A percentile compares a stretch with the other conserved stretches of the same genome.
phyloP scores from a whole-genome alignment of 2,797 vertebrate species.

The Lagodon rhomboides region DNA sequence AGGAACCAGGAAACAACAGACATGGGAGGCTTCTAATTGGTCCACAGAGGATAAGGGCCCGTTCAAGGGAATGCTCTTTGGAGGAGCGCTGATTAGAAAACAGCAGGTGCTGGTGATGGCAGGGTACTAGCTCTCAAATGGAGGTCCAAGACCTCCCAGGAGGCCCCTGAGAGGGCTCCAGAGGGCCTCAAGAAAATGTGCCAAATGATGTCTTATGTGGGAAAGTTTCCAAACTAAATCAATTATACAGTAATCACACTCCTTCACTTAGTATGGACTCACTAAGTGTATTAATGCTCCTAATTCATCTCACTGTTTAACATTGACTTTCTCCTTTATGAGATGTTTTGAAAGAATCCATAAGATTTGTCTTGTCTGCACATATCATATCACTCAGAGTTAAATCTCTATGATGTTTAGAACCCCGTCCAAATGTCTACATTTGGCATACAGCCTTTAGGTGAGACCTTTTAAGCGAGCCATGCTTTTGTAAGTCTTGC shows the following conservation, averaged over 20 bases:
- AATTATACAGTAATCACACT: neutral
- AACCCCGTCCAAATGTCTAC: neutral
- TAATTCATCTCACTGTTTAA: neutral
- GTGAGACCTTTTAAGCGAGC: neutral
- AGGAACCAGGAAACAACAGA: constrained; percentile 68
- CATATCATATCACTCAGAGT: neutral
- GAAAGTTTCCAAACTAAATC: constrained; percentile 19
- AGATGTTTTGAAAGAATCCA: neutral
- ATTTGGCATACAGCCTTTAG: neutral
- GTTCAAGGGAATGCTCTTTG: constrained; percentile 57
- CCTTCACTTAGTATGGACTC: neutral
- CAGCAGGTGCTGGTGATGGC: constrained; percentile 68
- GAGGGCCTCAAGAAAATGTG: constrained; percentile 51
- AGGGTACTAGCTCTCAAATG: constrained; percentile 42
- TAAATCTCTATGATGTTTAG: neutral
- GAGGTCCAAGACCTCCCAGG: constrained; percentile 52
- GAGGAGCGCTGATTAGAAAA: constrained; percentile 66
- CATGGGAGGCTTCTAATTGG: constrained; percentile 75
- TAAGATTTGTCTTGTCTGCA: neutral
- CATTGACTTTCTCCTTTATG: neutral
- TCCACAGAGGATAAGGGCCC: constrained; percentile 69
- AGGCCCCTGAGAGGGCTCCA: constrained; percentile 26
- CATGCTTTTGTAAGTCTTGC: neutral
- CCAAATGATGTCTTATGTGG: constrained; percentile 50
- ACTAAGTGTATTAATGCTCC: neutral